Evolutionary conservation across 2,888 invertebrate genomes (phyloP).

Genomic region (Euproctis similis): DNA sequence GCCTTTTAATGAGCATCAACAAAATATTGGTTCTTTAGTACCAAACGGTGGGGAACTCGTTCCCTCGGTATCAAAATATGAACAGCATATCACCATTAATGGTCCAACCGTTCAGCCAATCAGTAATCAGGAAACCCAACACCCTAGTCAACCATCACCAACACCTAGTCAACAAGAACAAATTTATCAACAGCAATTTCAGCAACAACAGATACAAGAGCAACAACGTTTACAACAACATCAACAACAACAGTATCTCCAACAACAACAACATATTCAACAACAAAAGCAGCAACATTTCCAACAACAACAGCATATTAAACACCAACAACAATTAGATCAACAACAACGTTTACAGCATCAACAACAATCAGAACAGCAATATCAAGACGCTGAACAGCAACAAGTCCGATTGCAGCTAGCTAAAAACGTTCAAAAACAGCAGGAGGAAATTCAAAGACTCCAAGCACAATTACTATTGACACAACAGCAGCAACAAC

Average conservation of each 20-base stretch:
- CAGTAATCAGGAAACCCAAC: slow-evolving; percentile 38
- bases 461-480: slow-evolving; percentile 56
- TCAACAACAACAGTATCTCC: slow-evolving; percentile 17
- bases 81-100: slow-evolving; percentile 83
- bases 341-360: slow-evolving; percentile 20
- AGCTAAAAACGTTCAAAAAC: slow-evolving; percentile 67
- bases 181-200: slow-evolving; percentile 23
- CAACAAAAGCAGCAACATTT: slow-evolving; percentile 19
- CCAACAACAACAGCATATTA: slow-evolving; percentile 48
- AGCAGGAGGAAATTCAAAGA: slow-evolving; percentile 70
- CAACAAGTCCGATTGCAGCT: slow-evolving; percentile 58
- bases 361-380: slow-evolving; percentile 41
- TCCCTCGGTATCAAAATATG: slow-evolving; percentile 85
- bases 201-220: slow-evolving; percentile 14
- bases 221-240: slow-evolving; percentile 23
- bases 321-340: slow-evolving; percentile 22
- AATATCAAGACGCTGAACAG: slow-evolving; percentile 54
- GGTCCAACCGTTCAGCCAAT: slow-evolving; percentile 44
- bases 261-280: slow-evolving; percentile 23
- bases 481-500: slow-evolving; percentile 60
- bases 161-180: slow-evolving; percentile 27
- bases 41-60: slow-evolving; percentile 84
- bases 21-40: slow-evolving; percentile 65
- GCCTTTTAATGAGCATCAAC: slow-evolving; percentile 50
- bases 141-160: slow-evolving; percentile 25